These are phyloP conservation scores for Thalassophryne amazonica DNA, from an alignment of 2,797 vertebrate species.

Conservation along the genomic window DNA sequence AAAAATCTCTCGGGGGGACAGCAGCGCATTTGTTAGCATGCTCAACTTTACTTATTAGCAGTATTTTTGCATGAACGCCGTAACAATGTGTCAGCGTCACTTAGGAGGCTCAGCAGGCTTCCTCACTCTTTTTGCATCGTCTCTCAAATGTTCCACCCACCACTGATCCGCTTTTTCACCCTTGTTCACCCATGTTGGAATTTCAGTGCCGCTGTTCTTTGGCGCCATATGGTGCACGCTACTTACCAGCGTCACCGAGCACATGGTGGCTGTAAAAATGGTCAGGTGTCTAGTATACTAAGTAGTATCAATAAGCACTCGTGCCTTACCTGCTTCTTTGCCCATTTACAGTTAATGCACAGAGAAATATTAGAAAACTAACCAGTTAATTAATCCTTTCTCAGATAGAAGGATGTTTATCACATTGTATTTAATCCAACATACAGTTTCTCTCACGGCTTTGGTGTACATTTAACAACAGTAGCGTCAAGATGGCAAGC, in stretches of 20 bases:
- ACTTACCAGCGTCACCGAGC: conserved; percentile 12
- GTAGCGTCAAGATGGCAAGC: too few relatives aligned
- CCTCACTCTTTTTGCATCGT: conserved; percentile 3
- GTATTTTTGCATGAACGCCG: conserved; percentile 16
- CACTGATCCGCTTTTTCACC: not conserved
- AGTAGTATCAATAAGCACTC: too few relatives aligned
- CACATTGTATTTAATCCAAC: too few relatives aligned
- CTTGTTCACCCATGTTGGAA: not conserved
- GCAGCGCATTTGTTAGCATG: conserved; percentile 35
- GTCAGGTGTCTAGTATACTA: conserved; percentile 6
- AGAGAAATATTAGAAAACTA: too few relatives aligned
- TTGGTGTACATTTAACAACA: too few relatives aligned
- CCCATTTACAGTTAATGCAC: too few relatives aligned
- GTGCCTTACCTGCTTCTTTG: too few relatives aligned
- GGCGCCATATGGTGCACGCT: not conserved
- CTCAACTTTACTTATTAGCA: conserved; percentile 44
- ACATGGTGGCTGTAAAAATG: conserved; percentile 13
- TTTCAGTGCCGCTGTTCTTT: conserved; percentile 12
- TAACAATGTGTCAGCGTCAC: conserved; percentile 26
- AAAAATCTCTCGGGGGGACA: conserved; percentile 39
- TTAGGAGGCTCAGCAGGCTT: conserved; percentile 15
- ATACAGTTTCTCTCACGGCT: too few relatives aligned
- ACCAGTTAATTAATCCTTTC: too few relatives aligned
- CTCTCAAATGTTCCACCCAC: conserved; percentile 3
- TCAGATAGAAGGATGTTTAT: too few relatives aligned